A percentile compares a stretch with the other conserved stretches of the same genome.
These are phyloP conservation scores for Sylvilagus floridanus DNA, from an alignment of 2,797 vertebrate genomes.

Conservation along the genomic window DNA sequence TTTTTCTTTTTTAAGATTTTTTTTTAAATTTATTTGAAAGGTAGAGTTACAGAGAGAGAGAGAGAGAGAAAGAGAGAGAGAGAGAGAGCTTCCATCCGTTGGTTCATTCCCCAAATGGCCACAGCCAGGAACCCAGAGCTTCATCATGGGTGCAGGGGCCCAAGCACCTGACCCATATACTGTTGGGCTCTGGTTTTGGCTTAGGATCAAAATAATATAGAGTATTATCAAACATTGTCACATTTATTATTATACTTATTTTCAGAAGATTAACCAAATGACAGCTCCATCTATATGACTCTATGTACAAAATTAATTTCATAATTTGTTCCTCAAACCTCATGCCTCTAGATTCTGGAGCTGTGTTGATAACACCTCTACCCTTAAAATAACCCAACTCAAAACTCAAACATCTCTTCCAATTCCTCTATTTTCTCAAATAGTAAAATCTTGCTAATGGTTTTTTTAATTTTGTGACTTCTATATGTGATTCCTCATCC, in stretches of 20 bases:
- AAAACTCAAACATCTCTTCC: not conserved
- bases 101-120: too few relatives aligned
- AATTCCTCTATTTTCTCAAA: not conserved
- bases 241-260: not conserved
- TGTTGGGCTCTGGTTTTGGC: not conserved
- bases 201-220: not conserved
- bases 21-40: too few relatives aligned
- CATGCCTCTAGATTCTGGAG: not conserved
- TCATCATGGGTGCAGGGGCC: too few relatives aligned
- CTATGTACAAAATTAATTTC: constrained; percentile 1
- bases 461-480: not conserved
- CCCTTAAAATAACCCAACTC: not conserved
- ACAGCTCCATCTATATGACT: not conserved
- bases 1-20: too few relatives aligned
- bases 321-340: not conserved
- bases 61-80: too few relatives aligned
- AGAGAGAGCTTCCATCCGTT: too few relatives aligned
- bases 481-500: not conserved
- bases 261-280: not conserved
- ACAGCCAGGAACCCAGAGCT: too few relatives aligned
- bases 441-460: not conserved
- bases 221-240: too few relatives aligned
- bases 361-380: not conserved
- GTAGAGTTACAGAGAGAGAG: too few relatives aligned
- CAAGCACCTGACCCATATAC: too few relatives aligned